phyloP scores from a whole-genome alignment of 2,113 vertebrate genomes.

The Paracanthobrama guichenoti region DNA sequence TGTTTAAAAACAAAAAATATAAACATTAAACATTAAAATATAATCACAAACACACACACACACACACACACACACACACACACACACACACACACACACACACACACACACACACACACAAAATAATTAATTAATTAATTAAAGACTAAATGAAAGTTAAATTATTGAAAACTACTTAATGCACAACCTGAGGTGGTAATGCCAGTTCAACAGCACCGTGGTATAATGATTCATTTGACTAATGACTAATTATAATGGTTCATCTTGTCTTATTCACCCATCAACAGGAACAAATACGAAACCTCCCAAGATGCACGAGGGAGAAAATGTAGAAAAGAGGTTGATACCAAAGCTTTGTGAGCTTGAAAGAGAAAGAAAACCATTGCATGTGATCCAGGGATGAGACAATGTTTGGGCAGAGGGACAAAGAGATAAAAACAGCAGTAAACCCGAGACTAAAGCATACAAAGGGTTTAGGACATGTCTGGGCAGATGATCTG shows the following conservation, averaged over 20 bases:
- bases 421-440: conserved; percentile 31
- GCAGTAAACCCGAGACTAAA: conserved; percentile 27
- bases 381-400: conserved; percentile 11
- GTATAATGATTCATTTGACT: not conserved
- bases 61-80: too few relatives aligned
- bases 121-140: too few relatives aligned
- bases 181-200: not conserved
- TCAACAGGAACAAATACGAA: conserved; percentile 4
- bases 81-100: too few relatives aligned
- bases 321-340: not conserved
- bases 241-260: not conserved
- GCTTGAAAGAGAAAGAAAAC: conserved; percentile 28
- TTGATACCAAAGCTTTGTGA: not conserved
- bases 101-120: too few relatives aligned
- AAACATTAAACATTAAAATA: too few relatives aligned
- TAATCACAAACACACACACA: too few relatives aligned
- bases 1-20: not conserved
- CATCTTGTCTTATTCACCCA: not conserved
- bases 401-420: conserved; percentile 17
- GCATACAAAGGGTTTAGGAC: not conserved
- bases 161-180: not conserved
- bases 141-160: not conserved
- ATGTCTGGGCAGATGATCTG: conserved; percentile 32
- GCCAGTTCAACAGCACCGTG: not conserved
- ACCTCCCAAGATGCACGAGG: not conserved